These are phyloP conservation scores for Cavia aperea DNA, from an alignment of 2,113 vertebrate species.

Conservation along the genomic window DNA sequence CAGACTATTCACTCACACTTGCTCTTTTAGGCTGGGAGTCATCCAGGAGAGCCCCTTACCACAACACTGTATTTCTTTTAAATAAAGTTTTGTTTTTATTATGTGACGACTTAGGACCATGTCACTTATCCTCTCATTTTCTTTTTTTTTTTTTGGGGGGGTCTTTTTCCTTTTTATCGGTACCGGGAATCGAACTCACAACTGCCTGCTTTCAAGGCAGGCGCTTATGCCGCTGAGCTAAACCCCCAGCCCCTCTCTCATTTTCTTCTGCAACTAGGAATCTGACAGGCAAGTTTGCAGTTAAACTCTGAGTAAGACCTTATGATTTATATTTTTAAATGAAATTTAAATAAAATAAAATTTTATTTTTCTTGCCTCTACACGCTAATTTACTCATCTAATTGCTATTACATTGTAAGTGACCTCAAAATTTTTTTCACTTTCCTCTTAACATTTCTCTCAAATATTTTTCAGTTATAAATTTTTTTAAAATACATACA, in stretches of 20 bases:
- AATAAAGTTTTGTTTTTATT: not conserved
- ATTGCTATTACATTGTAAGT: slow-evolving; percentile 9
- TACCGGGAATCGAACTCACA: too few relatives aligned
- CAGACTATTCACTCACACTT: not conserved
- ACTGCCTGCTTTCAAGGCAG: too few relatives aligned
- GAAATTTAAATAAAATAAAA: too few relatives aligned
- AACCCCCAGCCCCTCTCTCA: too few relatives aligned
- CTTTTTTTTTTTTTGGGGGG: too few relatives aligned
- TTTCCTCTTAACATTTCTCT: not conserved
- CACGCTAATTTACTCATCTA: not conserved
- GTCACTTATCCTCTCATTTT: not conserved
- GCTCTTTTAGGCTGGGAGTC: not conserved
- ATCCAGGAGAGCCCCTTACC: not conserved
- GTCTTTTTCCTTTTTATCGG: too few relatives aligned
- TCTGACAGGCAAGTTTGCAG: not conserved
- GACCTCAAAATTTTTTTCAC: not conserved
- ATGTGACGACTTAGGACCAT: not conserved
- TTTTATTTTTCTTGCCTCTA: slow-evolving; percentile 42
- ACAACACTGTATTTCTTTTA: not conserved
- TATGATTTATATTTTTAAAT: not conserved
- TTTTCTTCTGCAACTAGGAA: not conserved
- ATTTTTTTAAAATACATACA: not conserved
- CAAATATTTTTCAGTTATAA: not conserved
- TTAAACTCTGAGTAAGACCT: not conserved
- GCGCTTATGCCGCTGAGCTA: too few relatives aligned